Conservation (phyloP, 2,797 vertebrate genomes). For the Tokudaia tokunoshimensis region DNA sequence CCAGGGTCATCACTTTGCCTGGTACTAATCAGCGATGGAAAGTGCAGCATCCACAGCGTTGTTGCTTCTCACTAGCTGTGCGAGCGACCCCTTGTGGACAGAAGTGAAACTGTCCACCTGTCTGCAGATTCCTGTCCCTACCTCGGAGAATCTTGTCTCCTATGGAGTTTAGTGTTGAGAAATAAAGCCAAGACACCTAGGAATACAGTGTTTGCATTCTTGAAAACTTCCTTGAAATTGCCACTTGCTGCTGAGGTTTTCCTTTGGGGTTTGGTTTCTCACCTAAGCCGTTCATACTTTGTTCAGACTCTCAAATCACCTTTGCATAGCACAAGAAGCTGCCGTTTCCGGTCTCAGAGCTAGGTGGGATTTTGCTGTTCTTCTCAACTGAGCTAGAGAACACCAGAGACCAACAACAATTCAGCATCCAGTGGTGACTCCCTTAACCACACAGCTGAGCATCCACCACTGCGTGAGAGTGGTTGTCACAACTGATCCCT, state of each 20-base stretch:
- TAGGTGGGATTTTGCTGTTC: too few species aligned
- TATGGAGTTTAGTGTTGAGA: slow-evolving; percentile 13
- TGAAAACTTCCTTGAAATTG: slow-evolving; percentile 54
- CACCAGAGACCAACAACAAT: background rate
- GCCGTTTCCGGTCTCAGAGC: background rate
- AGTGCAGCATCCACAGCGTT: slow-evolving; percentile 55
- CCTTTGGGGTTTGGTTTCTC: slow-evolving; percentile 11
- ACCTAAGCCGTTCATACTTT: slow-evolving; percentile 51
- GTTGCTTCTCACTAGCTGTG: slow-evolving; percentile 68
- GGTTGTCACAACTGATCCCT: background rate
- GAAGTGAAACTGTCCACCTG: slow-evolving; percentile 71
- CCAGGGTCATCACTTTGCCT: slow-evolving; percentile 69
- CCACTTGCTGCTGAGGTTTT: slow-evolving; percentile 49
- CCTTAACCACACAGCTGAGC: background rate
- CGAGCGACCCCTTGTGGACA: slow-evolving; percentile 70
- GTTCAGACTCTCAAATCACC: background rate
- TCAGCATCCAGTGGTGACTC: too few species aligned
- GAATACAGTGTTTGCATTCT: slow-evolving; percentile 44
- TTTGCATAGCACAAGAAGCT: background rate
- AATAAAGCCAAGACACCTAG: slow-evolving; percentile 38
- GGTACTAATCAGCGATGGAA: slow-evolving; percentile 77
- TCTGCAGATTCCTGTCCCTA: background rate
- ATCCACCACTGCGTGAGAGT: background rate
- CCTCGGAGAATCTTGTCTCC: background rate
- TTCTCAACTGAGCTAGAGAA: background rate